Percentiles rank a stretch among this genome's conserved stretches.
Evolutionary conservation across 2,888 invertebrate genomes (phyloP).

Genomic region (Orchestes rusci): DNA sequence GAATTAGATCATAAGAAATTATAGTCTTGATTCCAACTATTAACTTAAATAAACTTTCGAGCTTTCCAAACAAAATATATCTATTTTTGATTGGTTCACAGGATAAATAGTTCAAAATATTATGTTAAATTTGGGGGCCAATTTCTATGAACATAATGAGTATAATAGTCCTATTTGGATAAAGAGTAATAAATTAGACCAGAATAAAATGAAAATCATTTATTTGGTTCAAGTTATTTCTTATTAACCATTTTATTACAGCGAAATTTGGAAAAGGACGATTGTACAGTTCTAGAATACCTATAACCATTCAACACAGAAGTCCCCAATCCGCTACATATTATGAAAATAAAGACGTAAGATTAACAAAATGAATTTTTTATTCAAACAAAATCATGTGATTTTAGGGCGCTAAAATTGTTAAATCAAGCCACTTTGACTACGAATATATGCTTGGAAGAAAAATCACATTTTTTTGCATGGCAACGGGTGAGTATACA

Average conservation of each 20-base stretch:
- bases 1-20: too few species aligned
- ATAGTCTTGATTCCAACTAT: too few species aligned
- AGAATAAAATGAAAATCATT: too few species aligned
- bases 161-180: too few species aligned
- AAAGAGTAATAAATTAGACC: too few species aligned
- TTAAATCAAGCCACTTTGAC: slow-evolving; percentile 64
- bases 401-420: slow-evolving; percentile 60
- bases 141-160: too few species aligned
- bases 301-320: slow-evolving; percentile 50
- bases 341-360: slow-evolving; percentile 59
- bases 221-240: too few species aligned
- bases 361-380: slow-evolving; percentile 30
- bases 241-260: slow-evolving; percentile 12
- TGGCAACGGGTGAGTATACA: slow-evolving; percentile 50
- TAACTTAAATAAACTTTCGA: too few species aligned
- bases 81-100: too few species aligned
- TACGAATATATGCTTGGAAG: slow-evolving; percentile 66
- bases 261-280: slow-evolving; percentile 39
- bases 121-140: too few species aligned
- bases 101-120: too few species aligned
- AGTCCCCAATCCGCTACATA: slow-evolving; percentile 53
- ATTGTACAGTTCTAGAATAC: slow-evolving; percentile 48
- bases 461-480: slow-evolving; percentile 69
- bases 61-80: too few species aligned
- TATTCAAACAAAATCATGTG: neutral